Evolutionary conservation across 2,888 invertebrate species (phyloP), one percentile per base, ranked within the genome.

Genomic region (Protodeltote pygarga): DNA sequence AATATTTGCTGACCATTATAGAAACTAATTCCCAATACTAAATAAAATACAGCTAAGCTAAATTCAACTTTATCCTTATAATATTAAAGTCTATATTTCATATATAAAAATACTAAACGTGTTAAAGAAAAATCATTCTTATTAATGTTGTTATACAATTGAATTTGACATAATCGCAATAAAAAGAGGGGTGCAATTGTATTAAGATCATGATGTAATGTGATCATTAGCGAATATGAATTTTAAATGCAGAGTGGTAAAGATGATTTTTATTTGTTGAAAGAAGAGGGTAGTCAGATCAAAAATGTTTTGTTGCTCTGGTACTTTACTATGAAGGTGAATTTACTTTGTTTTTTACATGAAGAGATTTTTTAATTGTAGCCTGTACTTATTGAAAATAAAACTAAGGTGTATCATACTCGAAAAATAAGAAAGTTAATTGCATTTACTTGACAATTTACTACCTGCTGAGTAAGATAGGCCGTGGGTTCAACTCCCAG

Each of bases 1-100:
- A 55, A 55, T 65, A 69, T 66, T 66, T 69, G 41, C 46, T 61
- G 57, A 69, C 70, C 70, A 65, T 53, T 60, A 55, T 39, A 24
- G 40, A 23, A 27, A 57, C 29, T 61, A 53, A 42, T 44, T 61
- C 62, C 44, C 62, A 40, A 27, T 16, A 48, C 21, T 38, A 13
- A 10, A 38, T 15, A 33, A 11, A 21, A 16, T 34, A 2, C 3
- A 6, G 13, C 1, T 14, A 38, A 24, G 3, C 4, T 1, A 41
- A 35, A 32, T 33, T 5, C 15, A 20, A 13, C 28, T 25, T 25
- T 29, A 61, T 9, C 0, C 0, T 5, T 19, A 5, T 0, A 0
- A 3, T 0, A 16, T 14, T 34, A 23, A 31, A 19, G 27, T 19
- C 8, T 10, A 11, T 5, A 21, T 25, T 5, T 14, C 14, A 21